Base-by-base conservation (phyloP, 2,113 vertebrate genomes). In the Burhinus bistriatus region DNA sequence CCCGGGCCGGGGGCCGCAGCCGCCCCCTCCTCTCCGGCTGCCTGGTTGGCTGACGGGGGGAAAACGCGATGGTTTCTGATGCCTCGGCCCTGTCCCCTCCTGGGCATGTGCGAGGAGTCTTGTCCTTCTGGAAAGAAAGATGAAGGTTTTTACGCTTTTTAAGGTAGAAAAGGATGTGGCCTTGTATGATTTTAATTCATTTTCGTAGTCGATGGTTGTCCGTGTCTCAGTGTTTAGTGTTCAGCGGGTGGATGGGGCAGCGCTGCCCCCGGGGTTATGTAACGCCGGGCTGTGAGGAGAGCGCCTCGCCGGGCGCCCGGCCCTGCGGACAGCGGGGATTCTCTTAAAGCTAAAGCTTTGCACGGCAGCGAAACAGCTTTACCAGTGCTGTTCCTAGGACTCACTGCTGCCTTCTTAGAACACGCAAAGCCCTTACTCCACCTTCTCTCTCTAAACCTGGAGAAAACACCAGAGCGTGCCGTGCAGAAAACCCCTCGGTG, bases 161-260 rank as follows among this genome's bases (percentile, higher is more conserved):
- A 22, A 45, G 81, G 15, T 21, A 12, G 21, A 65, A 51, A 26
- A 65, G 22, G 9, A 2, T 7, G 19, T 27, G 84, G 57, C 42
- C 40, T 15, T 5, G 40, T 26, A 0, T 16, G 8, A 12, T 27
- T 64, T 0, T 47, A 26, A 1, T 8, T 8, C 6, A 0, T 11
- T 30, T 27, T 32, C 19, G 4, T 5, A 1, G 64, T 47, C 15
- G 3, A 2, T 9, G 12, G 62, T 13, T 57, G 81, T 42, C 84
- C 5, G 55, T 3, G 61, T 38, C 30, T 2, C 1, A 6, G 51
- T 4, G 6, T 13, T 3, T 2, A 10, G 45, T 40, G 40, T 40
- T 40, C 11, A 11, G 2, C 5, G 1, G 66, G 23, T 12, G 1
- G 21, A 1, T 5, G 45, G 23, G 47, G 47, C 47, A 21, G 47